phyloP scores from a whole-genome alignment of 2,888 invertebrate species.

The Dyspetes luteomarginatus region DNA sequence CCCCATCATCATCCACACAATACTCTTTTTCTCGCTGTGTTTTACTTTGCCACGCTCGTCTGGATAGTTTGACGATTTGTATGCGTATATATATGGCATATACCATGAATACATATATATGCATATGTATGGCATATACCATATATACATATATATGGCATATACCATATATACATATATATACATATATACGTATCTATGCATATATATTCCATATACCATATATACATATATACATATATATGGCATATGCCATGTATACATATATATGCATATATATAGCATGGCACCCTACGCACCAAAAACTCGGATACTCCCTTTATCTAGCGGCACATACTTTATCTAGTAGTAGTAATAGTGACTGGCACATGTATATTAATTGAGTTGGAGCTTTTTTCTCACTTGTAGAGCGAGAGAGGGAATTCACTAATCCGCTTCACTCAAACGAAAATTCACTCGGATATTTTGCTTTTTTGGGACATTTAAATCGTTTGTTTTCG shows the following conservation, averaged over 20 bases:
- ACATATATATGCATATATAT: no score
- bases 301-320: slow-evolving; percentile 9
- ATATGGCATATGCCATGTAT: no score
- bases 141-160: no score
- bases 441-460: slow-evolving; percentile 8
- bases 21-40: slow-evolving; percentile 34
- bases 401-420: not conserved
- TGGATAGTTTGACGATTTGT: not conserved
- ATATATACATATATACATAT: no score
- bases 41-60: slow-evolving; percentile 13
- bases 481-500: slow-evolving; percentile 31
- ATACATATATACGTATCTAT: not conserved
- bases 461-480: slow-evolving; percentile 26
- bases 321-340: not conserved
- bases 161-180: not conserved
- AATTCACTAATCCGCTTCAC: slow-evolving; percentile 24
- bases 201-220: slow-evolving; percentile 2
- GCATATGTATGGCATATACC: no score
- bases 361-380: slow-evolving; percentile 50
- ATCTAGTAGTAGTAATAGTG: no score
- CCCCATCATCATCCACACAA: slow-evolving; percentile 34
- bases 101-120: not conserved
- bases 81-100: slow-evolving; percentile 7
- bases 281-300: not conserved
- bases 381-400: slow-evolving; percentile 5